phyloP scores from a whole-genome alignment of 1,140 invertebrate species.

The Philaenus spumarius region DNA sequence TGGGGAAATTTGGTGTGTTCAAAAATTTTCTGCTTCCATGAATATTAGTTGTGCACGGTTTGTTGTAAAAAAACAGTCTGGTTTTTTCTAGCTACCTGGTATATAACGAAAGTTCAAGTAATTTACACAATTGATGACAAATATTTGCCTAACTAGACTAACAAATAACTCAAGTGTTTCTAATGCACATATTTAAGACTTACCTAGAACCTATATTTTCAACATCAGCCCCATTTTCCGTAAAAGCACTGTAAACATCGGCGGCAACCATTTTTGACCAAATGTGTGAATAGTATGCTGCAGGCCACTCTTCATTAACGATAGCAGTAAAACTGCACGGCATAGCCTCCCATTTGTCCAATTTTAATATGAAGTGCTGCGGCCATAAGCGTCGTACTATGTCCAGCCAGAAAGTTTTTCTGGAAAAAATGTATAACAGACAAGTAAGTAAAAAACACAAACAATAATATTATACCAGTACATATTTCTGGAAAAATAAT shows the following conservation, averaged over 20 bases:
- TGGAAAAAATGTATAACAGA: constrained; percentile 35
- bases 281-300: constrained; percentile 61
- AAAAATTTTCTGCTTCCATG: too few relatives aligned
- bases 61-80: too few relatives aligned
- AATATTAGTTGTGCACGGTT: too few relatives aligned
- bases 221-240: constrained; percentile 48
- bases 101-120: too few relatives aligned
- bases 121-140: too few relatives aligned
- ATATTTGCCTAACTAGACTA: too few relatives aligned
- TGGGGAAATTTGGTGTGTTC: too few relatives aligned
- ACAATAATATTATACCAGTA: too few relatives aligned
- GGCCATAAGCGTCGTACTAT: constrained; percentile 71
- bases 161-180: too few relatives aligned
- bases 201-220: constrained; percentile 34
- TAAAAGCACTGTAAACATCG: constrained; percentile 79
- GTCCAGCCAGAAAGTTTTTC: constrained; percentile 66
- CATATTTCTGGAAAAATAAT: too few relatives aligned
- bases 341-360: constrained; percentile 69
- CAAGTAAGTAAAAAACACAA: background rate
- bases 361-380: constrained; percentile 62
- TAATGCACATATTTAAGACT: too few relatives aligned
- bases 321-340: constrained; percentile 72
- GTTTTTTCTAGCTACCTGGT: too few relatives aligned
- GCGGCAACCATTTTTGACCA: constrained; percentile 86
- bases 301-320: constrained; percentile 61